These are phyloP conservation scores for Dugesia japonica DNA, from an alignment of 2,888 invertebrate species.

Conservation along the genomic window DNA sequence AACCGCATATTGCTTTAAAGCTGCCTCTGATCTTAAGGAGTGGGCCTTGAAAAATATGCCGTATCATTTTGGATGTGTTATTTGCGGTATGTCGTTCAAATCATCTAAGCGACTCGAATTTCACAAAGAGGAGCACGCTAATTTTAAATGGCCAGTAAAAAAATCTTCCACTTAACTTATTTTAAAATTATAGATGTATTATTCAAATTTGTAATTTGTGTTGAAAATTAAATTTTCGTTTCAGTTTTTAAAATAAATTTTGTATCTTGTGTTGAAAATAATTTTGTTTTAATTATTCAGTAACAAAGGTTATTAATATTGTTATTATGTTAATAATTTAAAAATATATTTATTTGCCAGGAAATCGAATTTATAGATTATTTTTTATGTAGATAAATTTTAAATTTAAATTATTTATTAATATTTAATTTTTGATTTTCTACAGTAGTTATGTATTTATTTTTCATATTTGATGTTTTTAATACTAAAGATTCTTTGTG, in stretches of 20 bases:
- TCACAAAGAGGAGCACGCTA: background rate
- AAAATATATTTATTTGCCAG: background rate
- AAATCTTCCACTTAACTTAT: background rate
- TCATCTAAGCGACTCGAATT: background rate
- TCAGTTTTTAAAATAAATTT: too few species aligned
- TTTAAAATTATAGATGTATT: too few species aligned
- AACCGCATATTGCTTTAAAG: background rate
- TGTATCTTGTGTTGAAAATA: background rate
- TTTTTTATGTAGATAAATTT: background rate
- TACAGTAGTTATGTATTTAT: too few species aligned
- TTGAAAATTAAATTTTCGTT: too few species aligned
- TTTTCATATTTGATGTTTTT: too few species aligned
- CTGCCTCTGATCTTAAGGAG: background rate
- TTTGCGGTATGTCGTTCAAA: background rate
- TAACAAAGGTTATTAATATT: background rate
- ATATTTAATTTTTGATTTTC: background rate
- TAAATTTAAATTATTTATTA: background rate
- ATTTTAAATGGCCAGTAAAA: background rate
- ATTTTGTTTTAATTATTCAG: background rate
- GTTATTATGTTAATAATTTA: background rate
- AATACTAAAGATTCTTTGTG: too few species aligned
- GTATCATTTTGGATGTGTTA: background rate
- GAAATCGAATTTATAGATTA: background rate
- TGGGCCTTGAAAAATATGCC: background rate
- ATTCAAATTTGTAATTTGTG: too few species aligned